Percentiles rank a stretch among this genome's conserved stretches.
Conservation (phyloP, 1,140 invertebrate genomes). For the Heterodera carotae region DNA sequence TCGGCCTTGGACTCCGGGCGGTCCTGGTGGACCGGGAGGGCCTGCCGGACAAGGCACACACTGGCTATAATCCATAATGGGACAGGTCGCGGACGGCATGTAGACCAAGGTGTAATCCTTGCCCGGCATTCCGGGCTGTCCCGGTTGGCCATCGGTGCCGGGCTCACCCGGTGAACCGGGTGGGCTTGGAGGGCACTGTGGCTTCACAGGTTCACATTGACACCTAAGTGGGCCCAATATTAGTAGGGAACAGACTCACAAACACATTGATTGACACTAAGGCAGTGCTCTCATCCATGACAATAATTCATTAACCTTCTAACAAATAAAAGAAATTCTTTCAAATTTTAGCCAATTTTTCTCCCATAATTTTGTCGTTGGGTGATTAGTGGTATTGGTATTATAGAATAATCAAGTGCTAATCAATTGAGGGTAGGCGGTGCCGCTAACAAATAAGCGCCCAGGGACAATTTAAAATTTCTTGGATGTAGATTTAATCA, state of each 20-base stretch:
- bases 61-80: slow-evolving; percentile 22
- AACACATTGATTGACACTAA: too few relatives aligned
- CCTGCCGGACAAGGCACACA: slow-evolving; percentile 38
- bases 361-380: too few relatives aligned
- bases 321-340: too few relatives aligned
- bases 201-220: slow-evolving; percentile 56
- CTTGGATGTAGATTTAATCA: neutral
- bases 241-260: too few relatives aligned
- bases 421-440: too few relatives aligned
- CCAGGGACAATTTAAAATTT: too few relatives aligned
- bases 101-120: slow-evolving; percentile 29
- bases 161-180: slow-evolving; percentile 44
- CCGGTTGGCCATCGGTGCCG: slow-evolving; percentile 36
- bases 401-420: too few relatives aligned
- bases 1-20: slow-evolving; percentile 27
- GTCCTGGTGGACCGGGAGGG: slow-evolving; percentile 32
- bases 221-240: slow-evolving; percentile 29
- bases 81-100: slow-evolving; percentile 30
- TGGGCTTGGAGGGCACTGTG: slow-evolving; percentile 51
- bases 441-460: too few relatives aligned
- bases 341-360: too few relatives aligned
- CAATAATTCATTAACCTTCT: too few relatives aligned
- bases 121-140: slow-evolving; percentile 41
- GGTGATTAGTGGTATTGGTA: too few relatives aligned
- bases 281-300: too few relatives aligned